Evolutionary conservation across 2,113 vertebrate genomes (phyloP).

Genomic region (Diadophis punctatus): DNA sequence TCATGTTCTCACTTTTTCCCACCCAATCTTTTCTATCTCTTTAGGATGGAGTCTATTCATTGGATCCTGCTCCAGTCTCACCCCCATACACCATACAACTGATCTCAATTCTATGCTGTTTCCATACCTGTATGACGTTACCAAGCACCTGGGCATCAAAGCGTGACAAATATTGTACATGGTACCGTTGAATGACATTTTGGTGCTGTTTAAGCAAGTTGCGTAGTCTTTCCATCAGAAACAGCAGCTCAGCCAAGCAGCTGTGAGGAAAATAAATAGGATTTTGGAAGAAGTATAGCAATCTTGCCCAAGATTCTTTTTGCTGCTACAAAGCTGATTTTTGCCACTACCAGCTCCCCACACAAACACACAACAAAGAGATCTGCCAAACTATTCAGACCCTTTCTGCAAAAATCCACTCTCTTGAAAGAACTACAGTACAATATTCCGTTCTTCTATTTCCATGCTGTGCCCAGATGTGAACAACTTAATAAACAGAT

Average conservation of each 20-base stretch:
- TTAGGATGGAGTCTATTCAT: background rate
- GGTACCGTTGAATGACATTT: constrained; percentile 79
- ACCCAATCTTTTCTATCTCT: background rate
- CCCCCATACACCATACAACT: background rate
- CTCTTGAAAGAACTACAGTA: background rate
- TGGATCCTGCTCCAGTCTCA: background rate
- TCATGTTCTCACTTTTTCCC: background rate
- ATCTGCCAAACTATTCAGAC: background rate
- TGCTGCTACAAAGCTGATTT: background rate
- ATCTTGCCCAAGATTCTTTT: background rate
- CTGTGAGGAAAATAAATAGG: constrained; percentile 55
- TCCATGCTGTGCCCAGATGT: background rate
- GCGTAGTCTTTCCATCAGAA: constrained; percentile 78
- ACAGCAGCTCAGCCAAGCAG: constrained; percentile 82
- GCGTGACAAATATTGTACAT: constrained; percentile 83
- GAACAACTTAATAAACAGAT: background rate
- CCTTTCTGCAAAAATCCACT: no score
- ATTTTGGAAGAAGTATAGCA: background rate
- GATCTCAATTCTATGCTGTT: background rate
- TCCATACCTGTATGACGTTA: constrained; percentile 84
- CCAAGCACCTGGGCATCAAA: constrained; percentile 88
- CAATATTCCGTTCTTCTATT: background rate
- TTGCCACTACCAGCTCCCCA: background rate
- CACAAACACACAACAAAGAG: background rate
- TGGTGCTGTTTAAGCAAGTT: constrained; percentile 63